These are phyloP conservation scores for Lissonota sp. DNA, from an alignment of 2,888 invertebrate species.

Conservation along the genomic window DNA sequence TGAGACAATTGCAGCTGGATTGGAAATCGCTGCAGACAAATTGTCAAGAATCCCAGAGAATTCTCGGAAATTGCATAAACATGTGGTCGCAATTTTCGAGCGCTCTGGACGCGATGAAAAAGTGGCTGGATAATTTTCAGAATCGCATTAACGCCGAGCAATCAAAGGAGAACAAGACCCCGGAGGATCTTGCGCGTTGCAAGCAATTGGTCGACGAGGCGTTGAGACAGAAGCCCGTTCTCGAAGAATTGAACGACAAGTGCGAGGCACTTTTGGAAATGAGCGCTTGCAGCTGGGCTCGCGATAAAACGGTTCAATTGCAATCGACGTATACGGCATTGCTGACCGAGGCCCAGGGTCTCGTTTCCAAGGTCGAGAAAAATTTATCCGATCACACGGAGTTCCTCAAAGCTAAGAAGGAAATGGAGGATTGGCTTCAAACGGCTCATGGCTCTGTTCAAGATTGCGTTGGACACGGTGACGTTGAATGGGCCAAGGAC, in stretches of 20 bases:
- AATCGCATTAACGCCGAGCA: conserved; percentile 87
- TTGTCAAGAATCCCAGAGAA: conserved; percentile 90
- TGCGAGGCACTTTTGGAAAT: conserved; percentile 95
- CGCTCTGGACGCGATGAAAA: conserved; percentile 89
- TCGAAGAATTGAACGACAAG: conserved; percentile 94
- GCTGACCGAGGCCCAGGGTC: conserved; percentile 91
- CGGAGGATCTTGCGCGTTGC: conserved; percentile 91
- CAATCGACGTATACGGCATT: conserved; percentile 93
- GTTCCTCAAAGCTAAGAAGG: conserved; percentile 93
- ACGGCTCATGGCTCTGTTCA: conserved; percentile 92
- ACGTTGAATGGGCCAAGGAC: conserved; percentile 90
- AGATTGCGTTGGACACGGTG: conserved; percentile 93
- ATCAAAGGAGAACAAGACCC: conserved; percentile 90
- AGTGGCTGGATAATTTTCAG: conserved; percentile 90
- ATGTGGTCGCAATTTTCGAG: conserved; percentile 93
- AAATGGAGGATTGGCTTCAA: conserved; percentile 93
- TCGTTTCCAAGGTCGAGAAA: conserved; percentile 94
- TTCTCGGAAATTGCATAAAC: conserved; percentile 90
- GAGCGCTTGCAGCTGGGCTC: conserved; percentile 92
- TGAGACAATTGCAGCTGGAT: conserved; percentile 91
- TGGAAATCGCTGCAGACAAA: conserved; percentile 93
- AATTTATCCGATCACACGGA: conserved; percentile 96
- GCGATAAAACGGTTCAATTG: conserved; percentile 93
- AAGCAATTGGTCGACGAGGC: conserved; percentile 91
- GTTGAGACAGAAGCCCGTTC: conserved; percentile 89